Percentiles rank a stretch among this genome's conserved stretches.
Conservation (phyloP, 2,888 invertebrate species). For the Ophion obscuratus region DNA sequence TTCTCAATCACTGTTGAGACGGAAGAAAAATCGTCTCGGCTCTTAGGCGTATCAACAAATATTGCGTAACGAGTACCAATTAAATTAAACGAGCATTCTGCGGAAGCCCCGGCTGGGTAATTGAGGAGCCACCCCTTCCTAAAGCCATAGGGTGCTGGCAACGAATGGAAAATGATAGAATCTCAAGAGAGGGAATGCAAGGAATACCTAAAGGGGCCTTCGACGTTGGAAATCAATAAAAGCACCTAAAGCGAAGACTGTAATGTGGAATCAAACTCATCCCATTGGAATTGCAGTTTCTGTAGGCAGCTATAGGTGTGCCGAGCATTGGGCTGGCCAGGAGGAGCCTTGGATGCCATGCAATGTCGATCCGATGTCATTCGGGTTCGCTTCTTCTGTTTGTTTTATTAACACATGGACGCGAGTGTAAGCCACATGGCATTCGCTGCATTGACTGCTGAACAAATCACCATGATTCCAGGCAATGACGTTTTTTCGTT, state of each 20-base stretch:
- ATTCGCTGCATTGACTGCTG: too few relatives aligned
- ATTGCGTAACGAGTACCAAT: slow-evolving; percentile 71
- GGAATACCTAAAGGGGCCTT: slow-evolving; percentile 2
- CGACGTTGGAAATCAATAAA: slow-evolving; percentile 11
- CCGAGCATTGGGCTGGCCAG: too few relatives aligned
- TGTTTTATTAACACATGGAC: too few relatives aligned
- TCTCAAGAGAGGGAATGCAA: slow-evolving; percentile 3
- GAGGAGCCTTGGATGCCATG: too few relatives aligned
- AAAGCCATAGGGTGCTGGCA: not conserved
- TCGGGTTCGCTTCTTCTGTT: too few relatives aligned
- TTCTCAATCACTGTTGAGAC: slow-evolving; percentile 20
- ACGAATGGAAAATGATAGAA: slow-evolving; percentile 36
- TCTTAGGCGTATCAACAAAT: slow-evolving; percentile 49
- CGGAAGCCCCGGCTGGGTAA: slow-evolving; percentile 6
- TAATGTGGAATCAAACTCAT: not conserved
- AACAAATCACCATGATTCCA: too few relatives aligned
- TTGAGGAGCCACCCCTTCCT: not conserved
- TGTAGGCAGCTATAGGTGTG: not conserved
- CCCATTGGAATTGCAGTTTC: not conserved
- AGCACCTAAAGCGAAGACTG: not conserved
- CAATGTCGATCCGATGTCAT: too few relatives aligned
- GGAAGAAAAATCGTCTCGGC: slow-evolving; percentile 2
- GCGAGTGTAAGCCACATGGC: too few relatives aligned
- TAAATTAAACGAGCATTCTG: slow-evolving; percentile 55
- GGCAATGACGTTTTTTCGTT: too few relatives aligned